A percentile compares a stretch with the other conserved stretches of the same genome.
Conservation (phyloP, 2,113 vertebrate genomes). For the Sceloporus undulatus region DNA sequence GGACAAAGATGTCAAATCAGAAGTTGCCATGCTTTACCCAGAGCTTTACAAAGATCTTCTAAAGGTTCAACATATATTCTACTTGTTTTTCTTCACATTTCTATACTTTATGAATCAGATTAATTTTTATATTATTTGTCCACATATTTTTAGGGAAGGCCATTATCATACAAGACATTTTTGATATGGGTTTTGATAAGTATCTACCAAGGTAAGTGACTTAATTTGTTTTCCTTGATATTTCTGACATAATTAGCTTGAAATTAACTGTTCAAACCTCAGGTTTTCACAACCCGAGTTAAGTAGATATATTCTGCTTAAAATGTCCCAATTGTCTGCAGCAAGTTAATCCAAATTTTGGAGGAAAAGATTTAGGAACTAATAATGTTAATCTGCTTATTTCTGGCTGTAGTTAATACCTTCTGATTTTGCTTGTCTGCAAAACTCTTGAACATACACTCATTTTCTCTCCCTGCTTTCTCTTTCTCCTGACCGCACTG, state of each 20-base stretch:
- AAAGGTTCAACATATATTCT: conserved; percentile 80
- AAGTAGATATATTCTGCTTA: background rate
- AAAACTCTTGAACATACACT: background rate
- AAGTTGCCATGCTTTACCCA: conserved; percentile 98
- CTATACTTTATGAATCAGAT: background rate
- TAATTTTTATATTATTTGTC: background rate
- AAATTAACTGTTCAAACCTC: background rate
- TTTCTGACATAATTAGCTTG: background rate
- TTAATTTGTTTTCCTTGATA: background rate
- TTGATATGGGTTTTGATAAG: conserved; percentile 98
- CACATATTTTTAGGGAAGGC: conserved; percentile 84
- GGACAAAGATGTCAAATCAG: conserved; percentile 98
- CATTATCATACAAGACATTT: conserved; percentile 96
- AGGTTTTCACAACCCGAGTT: background rate
- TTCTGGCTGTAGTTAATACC: background rate
- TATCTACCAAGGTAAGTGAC: conserved; percentile 96
- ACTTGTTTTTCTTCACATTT: background rate
- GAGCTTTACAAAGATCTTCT: conserved; percentile 97
- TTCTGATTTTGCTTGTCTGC: background rate
- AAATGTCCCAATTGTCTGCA: background rate
- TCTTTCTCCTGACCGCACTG: no score
- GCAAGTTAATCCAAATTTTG: background rate
- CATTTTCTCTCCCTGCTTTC: background rate
- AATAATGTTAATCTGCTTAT: background rate
- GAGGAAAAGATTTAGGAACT: background rate